Evolutionary conservation across 2,888 invertebrate genomes (phyloP).

Genomic region (Plutella xylostella): DNA sequence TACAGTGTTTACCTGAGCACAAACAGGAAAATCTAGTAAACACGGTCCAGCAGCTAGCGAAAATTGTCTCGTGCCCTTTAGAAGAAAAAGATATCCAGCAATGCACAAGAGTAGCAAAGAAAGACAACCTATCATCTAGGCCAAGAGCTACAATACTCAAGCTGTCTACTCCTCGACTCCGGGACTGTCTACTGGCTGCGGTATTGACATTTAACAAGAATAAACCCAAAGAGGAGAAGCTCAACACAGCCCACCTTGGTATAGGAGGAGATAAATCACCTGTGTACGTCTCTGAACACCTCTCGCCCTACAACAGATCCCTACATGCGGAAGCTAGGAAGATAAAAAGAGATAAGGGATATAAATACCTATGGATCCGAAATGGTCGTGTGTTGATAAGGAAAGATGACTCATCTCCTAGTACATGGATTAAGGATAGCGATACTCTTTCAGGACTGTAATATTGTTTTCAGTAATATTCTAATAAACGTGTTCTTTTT

Average conservation of each 20-base stretch:
- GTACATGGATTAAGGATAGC: slow-evolving; percentile 10
- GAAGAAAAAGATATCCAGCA: background rate
- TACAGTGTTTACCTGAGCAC: slow-evolving; percentile 20
- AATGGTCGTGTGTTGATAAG: slow-evolving; percentile 18
- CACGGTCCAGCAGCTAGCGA: slow-evolving; percentile 10
- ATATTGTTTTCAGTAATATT: background rate
- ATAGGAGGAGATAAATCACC: slow-evolving; percentile 14
- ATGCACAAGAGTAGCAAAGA: background rate
- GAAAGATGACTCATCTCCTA: slow-evolving; percentile 12
- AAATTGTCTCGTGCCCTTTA: slow-evolving; percentile 11
- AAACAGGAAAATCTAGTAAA: slow-evolving; percentile 13
- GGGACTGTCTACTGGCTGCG: slow-evolving; percentile 17
- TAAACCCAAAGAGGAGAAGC: slow-evolving; percentile 14
- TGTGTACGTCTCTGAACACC: slow-evolving; percentile 20
- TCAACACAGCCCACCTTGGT: slow-evolving; percentile 18
- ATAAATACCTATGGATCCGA: slow-evolving; percentile 22
- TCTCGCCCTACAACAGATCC: slow-evolving; percentile 18
- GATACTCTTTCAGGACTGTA: slow-evolving; percentile 6
- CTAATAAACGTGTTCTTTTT: too few species aligned
- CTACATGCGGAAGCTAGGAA: slow-evolving; percentile 22
- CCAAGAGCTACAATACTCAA: slow-evolving; percentile 12
- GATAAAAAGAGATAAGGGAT: slow-evolving; percentile 18
- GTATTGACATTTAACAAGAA: slow-evolving; percentile 15
- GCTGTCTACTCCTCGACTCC: slow-evolving; percentile 14
- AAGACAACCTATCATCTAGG: background rate